Base-by-base conservation (phyloP, 2,888 invertebrate genomes). In the Trachelus stipa region DNA sequence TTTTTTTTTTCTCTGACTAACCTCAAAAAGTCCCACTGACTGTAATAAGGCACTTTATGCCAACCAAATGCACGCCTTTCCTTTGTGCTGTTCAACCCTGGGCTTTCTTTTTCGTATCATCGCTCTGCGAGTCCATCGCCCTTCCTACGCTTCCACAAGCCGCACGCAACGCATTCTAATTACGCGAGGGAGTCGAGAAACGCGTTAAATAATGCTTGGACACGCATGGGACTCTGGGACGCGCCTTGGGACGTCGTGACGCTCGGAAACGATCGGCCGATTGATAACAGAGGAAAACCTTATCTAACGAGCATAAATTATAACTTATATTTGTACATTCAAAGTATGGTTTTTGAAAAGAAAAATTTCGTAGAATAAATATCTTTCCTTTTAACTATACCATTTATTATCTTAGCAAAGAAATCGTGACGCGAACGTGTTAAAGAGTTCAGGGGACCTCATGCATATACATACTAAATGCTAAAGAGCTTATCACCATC, bases 111-210 rank as follows among this genome's bases (percentile, higher is more conserved):
- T 23, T 56, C 9, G 56, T 56, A 23, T 56, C 31, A 71, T 71
- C 71, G 6, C 31, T 23, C 71, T 31, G 9, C 23, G 71, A n/a
- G 71, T 71, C 71, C 71, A 71, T 34, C 71, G 34, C 71, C 71
- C 71, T 71, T 33, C 23, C 56, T 71, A 71, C 71, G 71, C 71
- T 31, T 71, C 71, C 31, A 71, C 78, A 83, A 56, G 79, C 80
- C 82, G 83, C 83, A 81, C 85, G 85, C 82, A 82, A 82, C 80
- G 85, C 86, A 86, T 86, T 84, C 83, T 85, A 86, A 88, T 85
- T 81, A 81, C 82, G 77, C 79, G 76, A 82, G 56, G 80, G 56
- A 56, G 56, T 23, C 76, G 81, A 78, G 79, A 69, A 71, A 74
- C 80, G 80, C 81, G 83, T 85, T 85, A 85, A 86, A 85, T 86